Evolutionary conservation across 2,888 invertebrate genomes (phyloP).

Genomic region (Orgyia antiqua): DNA sequence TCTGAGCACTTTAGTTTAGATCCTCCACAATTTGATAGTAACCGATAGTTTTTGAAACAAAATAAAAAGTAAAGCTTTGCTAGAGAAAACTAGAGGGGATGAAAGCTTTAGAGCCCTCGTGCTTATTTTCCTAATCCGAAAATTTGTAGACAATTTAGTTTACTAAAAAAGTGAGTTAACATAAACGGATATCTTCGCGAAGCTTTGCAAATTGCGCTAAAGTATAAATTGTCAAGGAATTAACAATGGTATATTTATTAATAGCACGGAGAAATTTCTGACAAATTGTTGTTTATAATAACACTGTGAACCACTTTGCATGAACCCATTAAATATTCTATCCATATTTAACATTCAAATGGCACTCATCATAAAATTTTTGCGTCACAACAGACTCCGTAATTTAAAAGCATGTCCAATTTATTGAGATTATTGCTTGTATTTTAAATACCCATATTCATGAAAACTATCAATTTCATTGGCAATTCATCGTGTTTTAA

Average conservation of each 20-base stretch:
- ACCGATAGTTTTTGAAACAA: conserved; percentile 29
- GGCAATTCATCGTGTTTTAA: conserved; percentile 42
- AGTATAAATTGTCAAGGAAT: conserved; percentile 22
- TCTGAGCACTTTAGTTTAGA: conserved; percentile 44
- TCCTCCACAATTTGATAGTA: conserved; percentile 37
- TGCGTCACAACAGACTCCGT: conserved; percentile 21
- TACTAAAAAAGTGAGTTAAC: conserved; percentile 12
- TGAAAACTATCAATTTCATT: conserved; percentile 34
- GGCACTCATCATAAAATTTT: conserved; percentile 26
- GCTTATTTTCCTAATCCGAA: conserved; percentile 46
- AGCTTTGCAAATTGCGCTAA: conserved; percentile 20
- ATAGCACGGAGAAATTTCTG: conserved; percentile 13
- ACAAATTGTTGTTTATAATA: conserved; percentile 20
- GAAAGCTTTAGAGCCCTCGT: conserved; percentile 55
- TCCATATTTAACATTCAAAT: conserved; percentile 30
- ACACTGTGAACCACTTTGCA: conserved; percentile 30
- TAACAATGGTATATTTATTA: conserved; percentile 16
- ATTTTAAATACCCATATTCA: conserved; percentile 34
- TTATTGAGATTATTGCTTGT: conserved; percentile 37
- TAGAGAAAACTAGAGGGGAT: conserved; percentile 57
- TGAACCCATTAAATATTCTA: conserved; percentile 38
- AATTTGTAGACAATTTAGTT: conserved; percentile 32
- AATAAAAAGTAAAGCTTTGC: conserved; percentile 60
- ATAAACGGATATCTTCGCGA: not conserved
- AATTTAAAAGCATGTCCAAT: conserved; percentile 38